Evolutionary conservation across 2,888 invertebrate species (phyloP).

Genomic region (Drosophila neutralis): DNA sequence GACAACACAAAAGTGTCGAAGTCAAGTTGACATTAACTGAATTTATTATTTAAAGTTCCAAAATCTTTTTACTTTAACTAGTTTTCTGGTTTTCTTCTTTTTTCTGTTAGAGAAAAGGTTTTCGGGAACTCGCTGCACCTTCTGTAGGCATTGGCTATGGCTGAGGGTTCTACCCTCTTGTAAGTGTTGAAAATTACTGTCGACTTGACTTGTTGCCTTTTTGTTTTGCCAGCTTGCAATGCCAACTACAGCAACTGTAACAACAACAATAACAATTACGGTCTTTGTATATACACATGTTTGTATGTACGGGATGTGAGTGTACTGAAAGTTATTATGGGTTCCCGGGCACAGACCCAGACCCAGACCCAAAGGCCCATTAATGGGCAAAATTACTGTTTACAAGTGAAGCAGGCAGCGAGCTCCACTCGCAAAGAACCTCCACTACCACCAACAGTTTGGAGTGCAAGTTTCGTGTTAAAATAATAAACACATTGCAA

Average conservation of each 20-base stretch:
- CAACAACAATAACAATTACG: slow-evolving; percentile 59
- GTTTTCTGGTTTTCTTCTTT: neutral
- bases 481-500: slow-evolving; percentile 79
- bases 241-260: slow-evolving; percentile 42
- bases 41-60: neutral
- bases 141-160: slow-evolving; percentile 35
- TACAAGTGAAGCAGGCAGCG: slow-evolving; percentile 66
- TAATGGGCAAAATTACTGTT: slow-evolving; percentile 80
- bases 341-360: slow-evolving; percentile 35
- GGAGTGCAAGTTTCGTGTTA: slow-evolving; percentile 78
- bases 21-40: neutral
- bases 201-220: slow-evolving; percentile 81
- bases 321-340: slow-evolving; percentile 71
- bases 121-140: slow-evolving; percentile 30
- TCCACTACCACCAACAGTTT: slow-evolving; percentile 18
- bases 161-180: slow-evolving; percentile 54
- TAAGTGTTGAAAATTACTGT: slow-evolving; percentile 80
- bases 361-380: slow-evolving; percentile 57
- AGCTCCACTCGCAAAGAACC: slow-evolving; percentile 21
- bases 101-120: slow-evolving; percentile 27
- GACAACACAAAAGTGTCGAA: neutral
- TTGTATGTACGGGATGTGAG: slow-evolving; percentile 27
- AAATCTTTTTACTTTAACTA: neutral
- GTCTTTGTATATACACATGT: slow-evolving; percentile 12
- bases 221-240: slow-evolving; percentile 63